These are phyloP conservation scores for Holothuria scabra DNA, from an alignment of 53 echinoderm and acorn worm genomes.

Conservation along the genomic window DNA sequence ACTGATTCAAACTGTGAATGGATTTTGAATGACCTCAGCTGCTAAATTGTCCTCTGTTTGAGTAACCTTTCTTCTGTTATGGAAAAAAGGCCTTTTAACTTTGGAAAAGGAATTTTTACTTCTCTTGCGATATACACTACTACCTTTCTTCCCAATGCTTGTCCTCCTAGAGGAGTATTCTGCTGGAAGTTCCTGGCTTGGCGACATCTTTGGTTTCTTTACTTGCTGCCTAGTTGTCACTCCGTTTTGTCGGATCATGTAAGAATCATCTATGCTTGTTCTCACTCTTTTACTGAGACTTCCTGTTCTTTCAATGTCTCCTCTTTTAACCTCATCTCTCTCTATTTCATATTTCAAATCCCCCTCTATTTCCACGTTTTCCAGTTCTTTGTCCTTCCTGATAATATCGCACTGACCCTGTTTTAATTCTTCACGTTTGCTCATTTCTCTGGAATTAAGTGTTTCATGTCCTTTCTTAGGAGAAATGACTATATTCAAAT, in stretches of 20 bases:
- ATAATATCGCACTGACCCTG: too few relatives aligned
- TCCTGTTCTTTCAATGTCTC: too few relatives aligned
- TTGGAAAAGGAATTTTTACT: conserved; percentile 20
- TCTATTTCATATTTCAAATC: too few relatives aligned
- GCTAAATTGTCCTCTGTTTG: neutral
- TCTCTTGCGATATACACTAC: conserved; percentile 3
- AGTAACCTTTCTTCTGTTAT: neutral
- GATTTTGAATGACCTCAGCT: conserved; percentile 30
- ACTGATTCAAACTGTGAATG: neutral
- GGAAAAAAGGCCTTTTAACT: neutral
- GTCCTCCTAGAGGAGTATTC: neutral
- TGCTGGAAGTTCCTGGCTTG: neutral
- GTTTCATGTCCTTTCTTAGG: too few relatives aligned
- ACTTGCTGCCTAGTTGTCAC: neutral
- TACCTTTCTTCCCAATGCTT: neutral
- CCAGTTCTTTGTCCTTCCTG: too few relatives aligned
- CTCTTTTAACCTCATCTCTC: neutral
- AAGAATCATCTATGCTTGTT: conserved; percentile 6
- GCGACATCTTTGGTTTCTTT: neutral
- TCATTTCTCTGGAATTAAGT: too few relatives aligned
- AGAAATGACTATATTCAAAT: too few relatives aligned
- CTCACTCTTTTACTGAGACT: conserved; percentile 6
- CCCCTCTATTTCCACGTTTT: too few relatives aligned
- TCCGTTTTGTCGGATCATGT: neutral
- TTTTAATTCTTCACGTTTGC: too few relatives aligned